Evolutionary conservation across 2,888 invertebrate genomes (phyloP).

Genomic region (Erebia epiphron): DNA sequence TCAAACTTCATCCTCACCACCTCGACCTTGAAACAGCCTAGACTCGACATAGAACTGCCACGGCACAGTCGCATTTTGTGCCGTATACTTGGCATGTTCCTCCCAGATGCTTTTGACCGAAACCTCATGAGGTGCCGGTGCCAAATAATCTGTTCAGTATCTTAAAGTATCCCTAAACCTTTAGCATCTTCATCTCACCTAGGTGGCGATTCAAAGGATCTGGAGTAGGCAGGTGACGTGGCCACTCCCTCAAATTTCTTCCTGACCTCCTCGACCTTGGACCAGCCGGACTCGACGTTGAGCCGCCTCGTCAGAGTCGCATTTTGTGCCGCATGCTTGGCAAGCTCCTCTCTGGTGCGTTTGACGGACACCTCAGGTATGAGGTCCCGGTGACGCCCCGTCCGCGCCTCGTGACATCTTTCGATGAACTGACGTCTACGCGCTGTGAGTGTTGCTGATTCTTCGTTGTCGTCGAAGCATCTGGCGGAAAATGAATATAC

Average conservation of each 20-base stretch:
- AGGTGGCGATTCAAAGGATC: slow-evolving; percentile 76
- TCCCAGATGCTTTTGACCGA: too few relatives aligned
- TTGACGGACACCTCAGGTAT: slow-evolving; percentile 73
- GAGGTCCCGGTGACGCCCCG: slow-evolving; percentile 59
- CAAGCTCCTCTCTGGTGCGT: slow-evolving; percentile 69
- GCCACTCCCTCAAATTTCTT: slow-evolving; percentile 75
- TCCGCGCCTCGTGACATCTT: slow-evolving; percentile 73
- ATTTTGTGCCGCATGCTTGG: slow-evolving; percentile 73
- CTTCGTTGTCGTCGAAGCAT: slow-evolving; percentile 70
- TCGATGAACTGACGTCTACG: slow-evolving; percentile 76
- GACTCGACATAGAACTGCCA: too few relatives aligned
- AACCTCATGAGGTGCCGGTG: too few relatives aligned
- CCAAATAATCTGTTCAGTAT: too few relatives aligned
- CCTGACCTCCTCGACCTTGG: slow-evolving; percentile 76
- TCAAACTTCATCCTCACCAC: too few relatives aligned
- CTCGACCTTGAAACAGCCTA: too few relatives aligned
- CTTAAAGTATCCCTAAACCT: too few relatives aligned
- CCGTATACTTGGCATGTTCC: too few relatives aligned
- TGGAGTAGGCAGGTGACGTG: slow-evolving; percentile 61
- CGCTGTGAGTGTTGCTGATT: slow-evolving; percentile 62
- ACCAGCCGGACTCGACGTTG: slow-evolving; percentile 77
- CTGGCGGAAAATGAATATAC: slow-evolving; percentile 41
- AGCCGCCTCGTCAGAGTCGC: slow-evolving; percentile 69
- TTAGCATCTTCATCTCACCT: slow-evolving; percentile 52
- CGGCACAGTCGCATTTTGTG: too few relatives aligned